These are phyloP conservation scores for Myocastor coypus DNA, from an alignment of 2,113 vertebrate species.

Conservation along the genomic window DNA sequence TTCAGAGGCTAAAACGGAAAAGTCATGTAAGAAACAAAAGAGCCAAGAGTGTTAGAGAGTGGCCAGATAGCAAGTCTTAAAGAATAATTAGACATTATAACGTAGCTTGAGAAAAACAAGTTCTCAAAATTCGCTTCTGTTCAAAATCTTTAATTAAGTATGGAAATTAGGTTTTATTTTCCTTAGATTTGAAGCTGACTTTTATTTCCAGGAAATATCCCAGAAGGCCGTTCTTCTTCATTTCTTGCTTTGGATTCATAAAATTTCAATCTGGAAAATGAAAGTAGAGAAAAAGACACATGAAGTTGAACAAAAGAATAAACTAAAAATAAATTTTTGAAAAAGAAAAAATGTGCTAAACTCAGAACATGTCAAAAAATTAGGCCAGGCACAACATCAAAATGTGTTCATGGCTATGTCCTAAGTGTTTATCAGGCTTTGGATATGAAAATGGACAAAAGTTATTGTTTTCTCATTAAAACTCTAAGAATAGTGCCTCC, in stretches of 20 bases:
- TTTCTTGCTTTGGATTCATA: conserved; percentile 52
- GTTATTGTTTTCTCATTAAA: conserved; percentile 38
- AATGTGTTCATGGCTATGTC: background rate
- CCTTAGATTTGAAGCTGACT: conserved; percentile 29
- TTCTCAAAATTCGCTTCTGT: conserved; percentile 36
- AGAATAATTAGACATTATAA: conserved; percentile 39
- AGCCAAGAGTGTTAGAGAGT: background rate
- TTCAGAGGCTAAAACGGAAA: conserved; percentile 48
- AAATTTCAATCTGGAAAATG: conserved; percentile 56
- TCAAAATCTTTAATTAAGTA: conserved; percentile 32
- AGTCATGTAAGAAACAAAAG: background rate
- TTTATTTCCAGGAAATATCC: conserved; percentile 74
- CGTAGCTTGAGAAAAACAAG: conserved; percentile 49
- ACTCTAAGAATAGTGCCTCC: background rate
- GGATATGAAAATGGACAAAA: background rate
- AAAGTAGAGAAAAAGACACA: conserved; percentile 52
- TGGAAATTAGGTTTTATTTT: conserved; percentile 57
- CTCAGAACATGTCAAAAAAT: background rate
- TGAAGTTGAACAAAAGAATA: conserved; percentile 36
- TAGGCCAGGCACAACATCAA: conserved; percentile 16
- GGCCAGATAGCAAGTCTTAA: background rate
- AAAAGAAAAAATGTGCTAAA: conserved; percentile 48
- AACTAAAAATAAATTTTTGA: conserved; percentile 53
- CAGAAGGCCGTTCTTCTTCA: conserved; percentile 62
- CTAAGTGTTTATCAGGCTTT: background rate